phyloP scores from a whole-genome alignment of 1,140 invertebrate genomes.

The Camponotus floridanus region DNA sequence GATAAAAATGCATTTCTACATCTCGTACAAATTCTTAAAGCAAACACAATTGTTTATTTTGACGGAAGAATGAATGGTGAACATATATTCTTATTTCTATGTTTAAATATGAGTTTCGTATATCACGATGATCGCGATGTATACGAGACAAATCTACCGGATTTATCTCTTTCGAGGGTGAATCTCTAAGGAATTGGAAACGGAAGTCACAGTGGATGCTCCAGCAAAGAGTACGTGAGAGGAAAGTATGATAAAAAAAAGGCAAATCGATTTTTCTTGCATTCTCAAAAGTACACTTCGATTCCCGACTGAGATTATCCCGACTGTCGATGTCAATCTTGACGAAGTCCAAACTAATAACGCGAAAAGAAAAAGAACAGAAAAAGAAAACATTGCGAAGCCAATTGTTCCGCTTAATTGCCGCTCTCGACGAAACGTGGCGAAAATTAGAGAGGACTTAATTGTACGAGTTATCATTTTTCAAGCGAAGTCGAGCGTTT shows the following conservation, averaged over 20 bases:
- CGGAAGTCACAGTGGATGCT: slow-evolving; percentile 72
- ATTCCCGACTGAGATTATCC: slow-evolving; percentile 21
- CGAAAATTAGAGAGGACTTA: slow-evolving; percentile 23
- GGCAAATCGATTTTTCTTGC: slow-evolving; percentile 78
- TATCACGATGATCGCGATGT: neutral
- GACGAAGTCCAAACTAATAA: neutral
- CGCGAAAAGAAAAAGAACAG: neutral
- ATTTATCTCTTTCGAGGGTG: neutral
- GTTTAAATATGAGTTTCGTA: neutral
- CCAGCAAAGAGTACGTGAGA: neutral
- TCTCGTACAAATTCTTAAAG: neutral
- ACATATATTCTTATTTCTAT: slow-evolving; percentile 10
- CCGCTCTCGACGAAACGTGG: neutral
- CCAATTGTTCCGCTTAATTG: slow-evolving; percentile 21
- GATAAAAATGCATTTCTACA: neutral
- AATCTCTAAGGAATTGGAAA: slow-evolving; percentile 59
- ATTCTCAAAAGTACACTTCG: slow-evolving; percentile 61
- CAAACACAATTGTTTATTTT: slow-evolving; percentile 3
- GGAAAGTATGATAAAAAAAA: slow-evolving; percentile 27
- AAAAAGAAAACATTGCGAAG: slow-evolving; percentile 8
- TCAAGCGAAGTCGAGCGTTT: neutral
- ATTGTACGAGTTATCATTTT: slow-evolving; percentile 41
- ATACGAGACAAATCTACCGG: neutral
- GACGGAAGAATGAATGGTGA: neutral
- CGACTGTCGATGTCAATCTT: neutral